Base-by-base conservation (phyloP, 2,888 invertebrate genomes). In the Plusia festucae region DNA sequence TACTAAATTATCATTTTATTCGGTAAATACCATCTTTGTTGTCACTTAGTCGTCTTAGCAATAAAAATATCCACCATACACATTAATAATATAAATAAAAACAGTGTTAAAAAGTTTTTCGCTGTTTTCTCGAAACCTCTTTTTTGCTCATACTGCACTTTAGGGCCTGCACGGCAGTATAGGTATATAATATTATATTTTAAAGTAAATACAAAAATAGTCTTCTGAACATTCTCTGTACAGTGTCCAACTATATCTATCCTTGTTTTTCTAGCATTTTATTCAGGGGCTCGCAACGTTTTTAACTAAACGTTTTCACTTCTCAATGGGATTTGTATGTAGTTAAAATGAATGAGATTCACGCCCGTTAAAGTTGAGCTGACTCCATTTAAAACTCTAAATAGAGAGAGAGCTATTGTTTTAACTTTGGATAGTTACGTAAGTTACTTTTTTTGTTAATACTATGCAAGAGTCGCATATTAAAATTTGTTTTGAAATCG, bases 301-400 rank as follows among this genome's bases (percentile, higher is more conserved):
- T 49, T 80, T 73, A 79, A 82, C 82, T 79, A 85, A 85, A 83
- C 80, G 79, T 74, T 84, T 68, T 68, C 73, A 66, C 70, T 81
- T 80, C 78, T 80, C 73, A 72, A 76, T 71, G 68, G 72, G 72
- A 77, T 78, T 75, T 71, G 70, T 74, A 75, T 73, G 70, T 67
- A 71, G 73, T 74, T 81, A 68, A 71, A 81, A 78, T 68, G 76
- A 78, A 78, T 78, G 76, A 78, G 76, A 56, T 71, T 66, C 52
- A 65, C 70, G 73, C 73, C 69, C 58, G 74, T 74, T 77, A 54
- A 34, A 9, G 24, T 71, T 71, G 78, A 77, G 65, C 51, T 60
- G 68, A 77, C 60, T 77, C 72, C 70, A 68, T 73, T 76, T 70
- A 55, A 49, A 61, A 73, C 60, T 76, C 59, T 44, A 65, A 65